Conservation (phyloP, 2,888 invertebrate genomes). For the Drosophila putrida region DNA sequence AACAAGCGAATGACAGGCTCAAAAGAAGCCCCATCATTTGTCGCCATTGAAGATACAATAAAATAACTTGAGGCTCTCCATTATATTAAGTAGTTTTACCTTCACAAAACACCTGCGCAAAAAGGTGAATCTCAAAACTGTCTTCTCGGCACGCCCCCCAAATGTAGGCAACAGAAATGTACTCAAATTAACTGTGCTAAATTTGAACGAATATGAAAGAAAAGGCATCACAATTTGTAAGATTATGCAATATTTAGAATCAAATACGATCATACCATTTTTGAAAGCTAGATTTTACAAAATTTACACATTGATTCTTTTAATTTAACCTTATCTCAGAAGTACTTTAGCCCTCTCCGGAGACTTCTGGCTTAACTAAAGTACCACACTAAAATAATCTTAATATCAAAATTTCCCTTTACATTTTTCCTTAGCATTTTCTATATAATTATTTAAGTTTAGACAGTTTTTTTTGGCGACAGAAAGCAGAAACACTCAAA, state of each 20-base stretch:
- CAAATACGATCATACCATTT: too few relatives aligned
- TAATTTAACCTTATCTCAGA: too few relatives aligned
- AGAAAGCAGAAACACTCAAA: slow-evolving; percentile 9
- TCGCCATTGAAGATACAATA: slow-evolving; percentile 35
- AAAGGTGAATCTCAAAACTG: not conserved
- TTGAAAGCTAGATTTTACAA: too few relatives aligned
- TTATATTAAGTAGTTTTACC: slow-evolving; percentile 52
- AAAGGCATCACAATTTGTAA: slow-evolving; percentile 1
- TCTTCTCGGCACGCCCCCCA: slow-evolving; percentile 4
- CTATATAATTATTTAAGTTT: too few relatives aligned
- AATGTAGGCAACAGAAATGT: slow-evolving; percentile 42
- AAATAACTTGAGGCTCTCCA: slow-evolving; percentile 42
- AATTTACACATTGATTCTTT: too few relatives aligned
- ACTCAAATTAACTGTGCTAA: not conserved
- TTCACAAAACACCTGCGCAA: slow-evolving; percentile 45
- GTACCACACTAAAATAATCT: too few relatives aligned
- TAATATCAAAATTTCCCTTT: too few relatives aligned
- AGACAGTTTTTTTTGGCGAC: not conserved
- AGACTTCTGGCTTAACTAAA: too few relatives aligned
- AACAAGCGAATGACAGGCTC: slow-evolving; percentile 46
- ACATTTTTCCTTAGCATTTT: not conserved
- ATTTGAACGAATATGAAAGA: too few relatives aligned
- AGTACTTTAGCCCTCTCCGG: not conserved
- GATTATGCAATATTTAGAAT: too few relatives aligned
- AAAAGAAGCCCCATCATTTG: slow-evolving; percentile 25